phyloP scores from a whole-genome alignment of 2,797 vertebrate species.

The Bucorvus abyssinicus region DNA sequence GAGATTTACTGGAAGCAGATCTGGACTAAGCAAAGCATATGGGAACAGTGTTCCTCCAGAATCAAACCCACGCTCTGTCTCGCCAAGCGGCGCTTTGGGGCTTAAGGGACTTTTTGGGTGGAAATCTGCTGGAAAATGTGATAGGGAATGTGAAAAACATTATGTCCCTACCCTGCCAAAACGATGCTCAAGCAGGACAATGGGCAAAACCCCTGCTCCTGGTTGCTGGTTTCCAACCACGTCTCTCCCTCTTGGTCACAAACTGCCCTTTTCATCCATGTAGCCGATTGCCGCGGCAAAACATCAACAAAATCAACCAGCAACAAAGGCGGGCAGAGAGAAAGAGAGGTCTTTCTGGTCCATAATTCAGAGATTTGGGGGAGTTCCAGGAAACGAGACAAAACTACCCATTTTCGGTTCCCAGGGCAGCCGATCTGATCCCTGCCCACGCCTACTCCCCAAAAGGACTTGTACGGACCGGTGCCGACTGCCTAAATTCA shows the following conservation, averaged over 20 bases:
- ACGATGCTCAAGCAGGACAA: background rate
- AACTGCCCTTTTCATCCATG: constrained; percentile 8
- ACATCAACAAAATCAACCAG: background rate
- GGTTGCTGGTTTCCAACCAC: background rate
- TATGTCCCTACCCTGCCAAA: background rate
- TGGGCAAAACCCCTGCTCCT: background rate
- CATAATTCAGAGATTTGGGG: background rate
- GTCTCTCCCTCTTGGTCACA: background rate
- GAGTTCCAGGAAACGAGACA: background rate
- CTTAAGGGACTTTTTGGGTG: constrained; percentile 5
- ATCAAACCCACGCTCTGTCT: background rate
- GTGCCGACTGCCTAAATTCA: background rate
- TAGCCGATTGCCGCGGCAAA: background rate
- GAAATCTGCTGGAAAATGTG: constrained; percentile 23
- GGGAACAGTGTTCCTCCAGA: constrained; percentile 29
- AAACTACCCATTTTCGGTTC: background rate
- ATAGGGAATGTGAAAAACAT: background rate
- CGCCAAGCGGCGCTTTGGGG: background rate
- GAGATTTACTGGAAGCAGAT: background rate
- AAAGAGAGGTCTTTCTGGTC: background rate
- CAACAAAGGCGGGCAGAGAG: constrained; percentile 1
- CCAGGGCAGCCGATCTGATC: background rate
- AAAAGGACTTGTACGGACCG: fast-evolving
- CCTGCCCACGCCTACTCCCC: background rate
- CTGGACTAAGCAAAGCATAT: constrained; percentile 9